Conservation (phyloP, 1,140 invertebrate species). For the Cyclargus thomasi region DNA sequence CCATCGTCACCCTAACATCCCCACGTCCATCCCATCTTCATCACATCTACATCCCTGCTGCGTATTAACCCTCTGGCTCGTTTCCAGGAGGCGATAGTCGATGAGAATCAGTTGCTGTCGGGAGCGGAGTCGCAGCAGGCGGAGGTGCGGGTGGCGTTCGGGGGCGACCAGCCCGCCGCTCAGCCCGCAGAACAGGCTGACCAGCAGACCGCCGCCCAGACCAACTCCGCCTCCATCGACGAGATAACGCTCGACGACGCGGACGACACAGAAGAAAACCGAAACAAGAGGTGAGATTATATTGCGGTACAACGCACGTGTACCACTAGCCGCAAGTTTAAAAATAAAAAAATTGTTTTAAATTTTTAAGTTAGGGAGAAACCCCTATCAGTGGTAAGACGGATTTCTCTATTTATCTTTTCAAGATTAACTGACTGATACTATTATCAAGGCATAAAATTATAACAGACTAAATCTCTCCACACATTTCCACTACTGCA, state of each 20-base stretch:
- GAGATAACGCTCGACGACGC: constrained; percentile 79
- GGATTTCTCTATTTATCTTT: too few relatives aligned
- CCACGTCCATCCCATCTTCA: constrained; percentile 66
- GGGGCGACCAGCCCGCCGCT: constrained; percentile 55
- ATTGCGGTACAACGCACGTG: too few relatives aligned
- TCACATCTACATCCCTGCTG: constrained; percentile 6
- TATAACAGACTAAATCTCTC: too few relatives aligned
- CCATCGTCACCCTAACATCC: constrained; percentile 74
- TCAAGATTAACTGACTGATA: too few relatives aligned
- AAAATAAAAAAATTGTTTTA: too few relatives aligned
- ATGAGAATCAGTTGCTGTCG: constrained; percentile 70
- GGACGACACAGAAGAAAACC: constrained; percentile 82
- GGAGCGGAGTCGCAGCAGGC: constrained; percentile 78
- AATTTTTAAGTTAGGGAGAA: too few relatives aligned
- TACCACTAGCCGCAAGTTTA: too few relatives aligned
- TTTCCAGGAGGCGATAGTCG: constrained; percentile 70
- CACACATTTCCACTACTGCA: too few relatives aligned
- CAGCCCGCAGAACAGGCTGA: constrained; percentile 64
- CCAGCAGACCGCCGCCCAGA: constrained; percentile 75
- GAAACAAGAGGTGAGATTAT: constrained; percentile 82
- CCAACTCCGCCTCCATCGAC: constrained; percentile 73
- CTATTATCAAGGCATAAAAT: too few relatives aligned
- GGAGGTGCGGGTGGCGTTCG: constrained; percentile 79
- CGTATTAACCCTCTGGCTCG: constrained; percentile 11
- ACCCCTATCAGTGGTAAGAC: too few relatives aligned